Conservation (phyloP, 2,113 vertebrate genomes). For the Sylvia atricapilla region DNA sequence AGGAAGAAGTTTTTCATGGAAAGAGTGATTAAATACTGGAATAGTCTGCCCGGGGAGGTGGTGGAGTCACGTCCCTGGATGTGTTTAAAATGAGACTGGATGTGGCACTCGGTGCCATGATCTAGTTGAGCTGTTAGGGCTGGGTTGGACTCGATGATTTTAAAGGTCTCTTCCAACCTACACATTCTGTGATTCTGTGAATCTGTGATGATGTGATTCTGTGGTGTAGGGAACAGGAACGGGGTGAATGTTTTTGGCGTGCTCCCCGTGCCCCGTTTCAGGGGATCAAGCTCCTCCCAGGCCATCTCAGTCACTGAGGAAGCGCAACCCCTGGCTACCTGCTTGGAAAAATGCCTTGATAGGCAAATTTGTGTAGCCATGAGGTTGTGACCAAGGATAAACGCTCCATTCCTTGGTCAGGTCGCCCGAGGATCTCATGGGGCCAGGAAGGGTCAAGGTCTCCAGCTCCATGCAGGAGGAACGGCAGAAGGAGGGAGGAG, state of each 20-base stretch:
- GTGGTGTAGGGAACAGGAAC: neutral
- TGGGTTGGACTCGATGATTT: too few relatives aligned
- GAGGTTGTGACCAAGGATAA: neutral
- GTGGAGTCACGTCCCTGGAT: too few relatives aligned
- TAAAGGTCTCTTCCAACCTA: too few relatives aligned
- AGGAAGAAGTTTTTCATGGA: too few relatives aligned
- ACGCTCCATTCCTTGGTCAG: neutral
- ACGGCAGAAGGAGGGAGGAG: neutral
- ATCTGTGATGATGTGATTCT: too few relatives aligned
- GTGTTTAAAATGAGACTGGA: too few relatives aligned
- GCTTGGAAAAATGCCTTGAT: neutral
- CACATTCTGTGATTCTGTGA: too few relatives aligned
- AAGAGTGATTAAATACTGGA: too few relatives aligned
- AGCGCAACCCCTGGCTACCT: fast-evolving
- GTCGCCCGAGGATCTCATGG: neutral
- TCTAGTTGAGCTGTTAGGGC: too few relatives aligned
- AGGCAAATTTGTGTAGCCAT: neutral
- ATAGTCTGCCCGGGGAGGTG: too few relatives aligned
- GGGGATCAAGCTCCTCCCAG: neutral
- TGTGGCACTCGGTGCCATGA: too few relatives aligned
- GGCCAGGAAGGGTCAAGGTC: neutral
- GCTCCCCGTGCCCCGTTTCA: too few relatives aligned
- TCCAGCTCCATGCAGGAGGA: neutral
- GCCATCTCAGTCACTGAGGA: fast-evolving
- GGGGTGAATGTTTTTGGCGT: neutral